Evolutionary conservation across 2,797 vertebrate genomes (phyloP), one percentile per base, ranked within the genome.

Genomic region (Myiotriccus ornatus): DNA sequence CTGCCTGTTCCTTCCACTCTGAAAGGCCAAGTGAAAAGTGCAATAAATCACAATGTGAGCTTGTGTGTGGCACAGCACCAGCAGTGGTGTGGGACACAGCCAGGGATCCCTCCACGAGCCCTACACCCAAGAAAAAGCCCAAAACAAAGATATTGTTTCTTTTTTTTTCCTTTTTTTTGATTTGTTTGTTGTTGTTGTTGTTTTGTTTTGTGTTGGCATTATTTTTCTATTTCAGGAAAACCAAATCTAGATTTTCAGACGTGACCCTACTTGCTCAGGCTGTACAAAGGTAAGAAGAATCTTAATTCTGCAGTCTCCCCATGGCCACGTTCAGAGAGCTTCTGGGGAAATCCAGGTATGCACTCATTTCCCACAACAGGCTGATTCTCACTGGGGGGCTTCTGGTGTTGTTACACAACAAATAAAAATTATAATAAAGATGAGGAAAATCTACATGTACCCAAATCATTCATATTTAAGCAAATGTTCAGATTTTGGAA

Each of bases 1-100:
- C 84, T 86, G 75, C 80, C 74, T 0, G 0, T 83, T 52, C 63
- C 71, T 94, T 96, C 73, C 47, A 71, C 35, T 84, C 84, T 47
- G 49, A 93, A 94, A 88, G 77, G 57, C 82, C 93, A 89, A 92
- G 85, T 77, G 89, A 56, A 73, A 91, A 73, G 62, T 22, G 75
- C 60, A 90, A 70, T 94, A 95, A 97, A 96, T 96, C 92, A 85
- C 46, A 69, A 6, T 12, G 46, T 9, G 37, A 24, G 9, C 6
- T 52, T 49, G 62, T 19, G 28, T 92, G 87, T 93, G 91, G 64
- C 74, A 64, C 71, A 67, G 65, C 62, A 52, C 22, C 90, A 90
- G 73, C 47, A 85, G 30, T 46, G 32, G 30, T 39, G 23, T 19
- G 23, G 44, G 64, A 65, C 35, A 28, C 49, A 90, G 63, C 12